Percentiles rank a stretch among this genome's conserved stretches.
phyloP scores from a whole-genome alignment of 1,140 invertebrate genomes.

The Drosophila nasuta region DNA sequence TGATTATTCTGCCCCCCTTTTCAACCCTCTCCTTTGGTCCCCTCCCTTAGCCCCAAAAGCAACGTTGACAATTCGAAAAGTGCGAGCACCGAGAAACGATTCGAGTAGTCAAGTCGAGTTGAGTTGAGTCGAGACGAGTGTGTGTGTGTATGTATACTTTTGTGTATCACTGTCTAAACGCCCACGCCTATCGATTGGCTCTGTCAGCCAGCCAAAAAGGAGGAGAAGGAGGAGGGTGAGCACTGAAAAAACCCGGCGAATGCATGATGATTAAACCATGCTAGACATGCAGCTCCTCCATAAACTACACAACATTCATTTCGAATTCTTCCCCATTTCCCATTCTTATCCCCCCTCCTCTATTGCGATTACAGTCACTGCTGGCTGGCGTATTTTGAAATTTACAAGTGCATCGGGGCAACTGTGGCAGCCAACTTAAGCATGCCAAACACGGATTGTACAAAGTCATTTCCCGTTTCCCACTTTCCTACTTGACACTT shows the following conservation, averaged over 20 bases:
- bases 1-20: conserved; percentile 43
- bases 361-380: background rate
- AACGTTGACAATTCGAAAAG: conserved; percentile 80
- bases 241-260: background rate
- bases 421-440: conserved; percentile 11
- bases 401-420: conserved; percentile 47
- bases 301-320: conserved; percentile 51
- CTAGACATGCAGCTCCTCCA: conserved; percentile 68
- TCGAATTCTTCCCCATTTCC: background rate
- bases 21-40: background rate
- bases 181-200: conserved; percentile 62
- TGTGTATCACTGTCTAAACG: conserved; percentile 24
- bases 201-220: background rate
- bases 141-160: conserved; percentile 17
- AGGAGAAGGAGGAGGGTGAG: too few relatives aligned
- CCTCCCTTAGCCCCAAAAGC: conserved; percentile 20
- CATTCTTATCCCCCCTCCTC: background rate
- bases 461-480: conserved; percentile 10
- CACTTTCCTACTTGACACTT: background rate
- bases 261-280: conserved; percentile 71
- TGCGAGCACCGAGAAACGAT: conserved; percentile 39
- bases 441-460: conserved; percentile 18
- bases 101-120: too few relatives aligned
- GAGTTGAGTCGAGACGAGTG: background rate
- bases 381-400: conserved; percentile 46